Base-by-base conservation (phyloP, 2,888 invertebrate species). In the Augochlorella aurata region DNA sequence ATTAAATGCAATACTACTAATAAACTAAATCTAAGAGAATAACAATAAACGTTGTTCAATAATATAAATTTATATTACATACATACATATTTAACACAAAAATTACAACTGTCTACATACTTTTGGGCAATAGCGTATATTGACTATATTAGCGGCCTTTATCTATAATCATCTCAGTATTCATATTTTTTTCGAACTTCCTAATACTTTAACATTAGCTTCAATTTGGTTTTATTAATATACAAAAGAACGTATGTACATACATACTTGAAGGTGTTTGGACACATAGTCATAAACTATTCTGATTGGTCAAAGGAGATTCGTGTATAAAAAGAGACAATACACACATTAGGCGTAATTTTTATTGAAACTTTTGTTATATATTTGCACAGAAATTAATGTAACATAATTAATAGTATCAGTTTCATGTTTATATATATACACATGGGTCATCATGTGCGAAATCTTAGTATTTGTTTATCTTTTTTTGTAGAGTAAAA, bases 321-420 rank as follows among this genome's bases (percentile, higher is more conserved):
- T 29, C 18, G 12, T 68, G 5, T 29, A 24, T 10, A 49, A 68
- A 38, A 68, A 49, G 49, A n/a, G 18, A 63, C 1, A n/a, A 29
- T 29, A 1, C 29, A 68, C 24, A 50, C 21, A 29, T 21, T 47
- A 69, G 18, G 10, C 18, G n/a, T 69, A 29, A 52, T 52, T 50
- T 69, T 69, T 52, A 69, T 69, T 69, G 38, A 54, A 69, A 58
- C 12, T 8, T 63, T 63, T 63, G 14, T 54, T 65, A 18, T 47
- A 66, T 38, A 29, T 50, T 63, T 69, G 4, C 24, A 76, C 63
- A 74, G 29, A 63, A 61, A 52, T 24, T 7, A 45, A 44, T 24
- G 63, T 68, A 70, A 63, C 16, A 29, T 82, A 72, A 50, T 69
- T 78, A 24, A 69, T 63, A 63, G 21, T n/a, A 54, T 66, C 12